Evolutionary conservation across 2,888 invertebrate species (phyloP).

Genomic region (Calliopum simillimum): DNA sequence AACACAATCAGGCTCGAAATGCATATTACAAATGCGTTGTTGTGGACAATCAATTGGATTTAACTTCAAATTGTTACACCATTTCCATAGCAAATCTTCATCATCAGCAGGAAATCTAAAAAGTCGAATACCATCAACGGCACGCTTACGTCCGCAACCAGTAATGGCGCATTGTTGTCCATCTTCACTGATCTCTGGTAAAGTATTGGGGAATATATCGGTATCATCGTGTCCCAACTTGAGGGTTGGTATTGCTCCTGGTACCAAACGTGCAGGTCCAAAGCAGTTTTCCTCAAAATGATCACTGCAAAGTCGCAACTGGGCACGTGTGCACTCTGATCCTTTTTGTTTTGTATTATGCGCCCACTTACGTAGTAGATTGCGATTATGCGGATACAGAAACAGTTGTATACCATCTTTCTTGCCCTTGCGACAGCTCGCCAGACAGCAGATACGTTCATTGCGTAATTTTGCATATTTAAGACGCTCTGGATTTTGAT

Average conservation of each 20-base stretch:
- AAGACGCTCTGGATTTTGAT: conserved; percentile 60
- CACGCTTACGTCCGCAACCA: conserved; percentile 55
- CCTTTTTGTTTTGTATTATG: conserved; percentile 58
- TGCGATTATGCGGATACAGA: conserved; percentile 57
- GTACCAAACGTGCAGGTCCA: conserved; percentile 55
- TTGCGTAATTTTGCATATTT: conserved; percentile 56
- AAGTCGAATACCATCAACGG: conserved; percentile 53
- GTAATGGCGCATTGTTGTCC: conserved; percentile 56
- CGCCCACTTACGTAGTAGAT: conserved; percentile 58
- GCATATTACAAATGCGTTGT: conserved; percentile 60
- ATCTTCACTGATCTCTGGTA: conserved; percentile 8
- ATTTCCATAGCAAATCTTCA: conserved; percentile 60
- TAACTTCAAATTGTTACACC: conserved; percentile 62
- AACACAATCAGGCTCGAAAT: conserved; percentile 58
- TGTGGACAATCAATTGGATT: conserved; percentile 58
- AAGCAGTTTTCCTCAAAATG: conserved; percentile 63
- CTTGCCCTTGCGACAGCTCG: conserved; percentile 56
- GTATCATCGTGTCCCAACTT: conserved; percentile 55
- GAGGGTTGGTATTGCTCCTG: conserved; percentile 59
- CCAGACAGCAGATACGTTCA: conserved; percentile 57
- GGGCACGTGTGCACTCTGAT: conserved; percentile 49
- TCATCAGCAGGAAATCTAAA: conserved; percentile 60
- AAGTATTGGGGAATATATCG: conserved; percentile 55
- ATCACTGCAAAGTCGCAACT: conserved; percentile 57
- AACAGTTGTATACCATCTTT: conserved; percentile 58